Percentiles rank a stretch among this genome's conserved stretches.
phyloP scores from a whole-genome alignment of 2,113 vertebrate genomes.

The Bos taurus region ARS-UCD2.0 NC_037329.1:46073001-46073500 shows the following conservation, averaged over 20 bases:
- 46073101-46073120: background rate
- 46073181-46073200: background rate
- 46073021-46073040: background rate
- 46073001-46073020: background rate
- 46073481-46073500: background rate
- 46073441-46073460: background rate
- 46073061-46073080: background rate
- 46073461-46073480: background rate
- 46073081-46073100: background rate
- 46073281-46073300: background rate
- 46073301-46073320: background rate
- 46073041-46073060: background rate
- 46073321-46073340: background rate
- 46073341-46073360: background rate
- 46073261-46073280: background rate
- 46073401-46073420: background rate
- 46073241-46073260: background rate
- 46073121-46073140: background rate
- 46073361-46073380: background rate
- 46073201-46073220: background rate
- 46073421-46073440: background rate
- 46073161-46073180: background rate
- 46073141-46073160: background rate
- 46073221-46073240: background rate
- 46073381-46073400: background rate